Evolutionary conservation across 2,797 vertebrate species (phyloP).

Genomic region (Babyrousa celebensis): DNA sequence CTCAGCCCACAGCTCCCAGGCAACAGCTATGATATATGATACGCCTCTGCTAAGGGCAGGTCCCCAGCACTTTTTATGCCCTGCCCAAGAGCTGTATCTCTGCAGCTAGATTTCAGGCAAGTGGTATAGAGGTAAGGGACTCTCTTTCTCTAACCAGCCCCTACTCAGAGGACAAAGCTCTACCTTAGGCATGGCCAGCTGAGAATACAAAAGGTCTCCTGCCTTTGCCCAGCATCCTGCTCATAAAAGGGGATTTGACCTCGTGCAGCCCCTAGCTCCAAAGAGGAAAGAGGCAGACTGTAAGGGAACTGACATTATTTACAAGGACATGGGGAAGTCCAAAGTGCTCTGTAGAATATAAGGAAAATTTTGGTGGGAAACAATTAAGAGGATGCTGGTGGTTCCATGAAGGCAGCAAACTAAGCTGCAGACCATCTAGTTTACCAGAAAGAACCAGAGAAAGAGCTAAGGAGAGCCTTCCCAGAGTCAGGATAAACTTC

Average conservation of each 20-base stretch:
- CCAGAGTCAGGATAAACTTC: neutral
- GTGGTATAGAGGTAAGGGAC: neutral
- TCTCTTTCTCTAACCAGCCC: neutral
- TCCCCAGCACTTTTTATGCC: neutral
- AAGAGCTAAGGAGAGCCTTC: neutral
- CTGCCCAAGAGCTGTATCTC: neutral
- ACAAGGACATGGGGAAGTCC: neutral
- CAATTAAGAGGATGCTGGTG: neutral
- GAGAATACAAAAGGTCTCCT: neutral
- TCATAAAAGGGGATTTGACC: neutral
- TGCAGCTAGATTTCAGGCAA: neutral
- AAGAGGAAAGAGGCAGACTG: neutral
- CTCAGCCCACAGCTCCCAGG: neutral
- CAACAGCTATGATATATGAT: neutral
- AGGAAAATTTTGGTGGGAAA: neutral
- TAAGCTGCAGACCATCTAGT: neutral
- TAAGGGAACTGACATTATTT: neutral
- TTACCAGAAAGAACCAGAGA: neutral
- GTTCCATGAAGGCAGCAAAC: neutral
- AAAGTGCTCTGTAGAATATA: neutral
- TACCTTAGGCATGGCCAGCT: neutral
- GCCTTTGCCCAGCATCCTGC: neutral
- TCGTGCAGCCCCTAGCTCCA: neutral
- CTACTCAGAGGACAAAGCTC: neutral
- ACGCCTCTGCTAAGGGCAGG: neutral